Evolutionary conservation across 2,797 vertebrate species (phyloP), one percentile per base, ranked within the genome.

Genomic region (Macroramphosus scolopax): DNA sequence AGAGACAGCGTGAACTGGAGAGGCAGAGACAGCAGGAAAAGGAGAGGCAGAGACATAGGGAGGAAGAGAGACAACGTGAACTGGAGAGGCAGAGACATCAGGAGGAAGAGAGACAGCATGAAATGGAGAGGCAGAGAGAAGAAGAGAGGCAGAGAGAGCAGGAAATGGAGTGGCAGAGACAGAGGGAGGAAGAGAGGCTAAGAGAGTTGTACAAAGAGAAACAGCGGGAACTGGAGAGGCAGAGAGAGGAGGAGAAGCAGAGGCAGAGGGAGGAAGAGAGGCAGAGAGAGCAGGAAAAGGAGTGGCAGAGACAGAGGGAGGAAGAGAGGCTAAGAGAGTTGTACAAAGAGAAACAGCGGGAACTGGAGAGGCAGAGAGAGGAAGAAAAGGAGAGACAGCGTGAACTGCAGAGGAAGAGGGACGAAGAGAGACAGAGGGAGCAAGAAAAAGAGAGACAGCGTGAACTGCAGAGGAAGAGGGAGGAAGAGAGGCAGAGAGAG

Each of bases 121-220:
- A 46, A 7, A n/a, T 34, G 2, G 17, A 46, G 43, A 32, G 29
- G 5, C 43, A 46, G 20, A 17, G 24, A 48, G 14, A 26, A 25
- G 5, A 17, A 12, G 15, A 29, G 40, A 16, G 15, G 10, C 15
- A 16, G 10, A 29, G 25, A 13, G 14, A 43, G 14, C 14, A 29
- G 25, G 40, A 28, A 15, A 26, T 16, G 26, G 26, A 18, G 16
- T 31, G 28, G 16, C 55, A 68, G 18, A 60, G 30, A 12, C 30
- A 29, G 6, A 60, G 10, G 38, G 74, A 81, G 10, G 1, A 65
- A 2, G 72, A 73, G 24, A 63, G 44, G 30, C 51, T 42, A 18
- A 46, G 35, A 13, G 78, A 76, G 28, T 47, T 76, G 0, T 62
- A 83, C n/a, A 68, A 56, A 17, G 53, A 68, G 18, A 60, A 26